These are phyloP conservation scores for Biston betularia DNA, from an alignment of 2,888 invertebrate genomes.

Conservation along the genomic window DNA sequence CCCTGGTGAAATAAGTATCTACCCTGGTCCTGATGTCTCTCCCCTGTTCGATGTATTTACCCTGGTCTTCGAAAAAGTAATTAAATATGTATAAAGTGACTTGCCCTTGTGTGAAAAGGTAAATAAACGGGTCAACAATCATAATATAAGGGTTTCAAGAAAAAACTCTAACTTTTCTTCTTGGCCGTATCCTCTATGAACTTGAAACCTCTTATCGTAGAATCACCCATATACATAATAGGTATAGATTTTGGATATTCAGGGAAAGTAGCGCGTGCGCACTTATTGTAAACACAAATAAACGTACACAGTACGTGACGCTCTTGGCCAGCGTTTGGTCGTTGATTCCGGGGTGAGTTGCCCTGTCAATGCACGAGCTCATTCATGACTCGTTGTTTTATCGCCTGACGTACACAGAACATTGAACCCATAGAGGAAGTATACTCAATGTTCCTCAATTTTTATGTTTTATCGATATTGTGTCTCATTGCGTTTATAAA, in stretches of 20 bases:
- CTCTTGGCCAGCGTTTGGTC: constrained; percentile 49
- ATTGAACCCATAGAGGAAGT: constrained; percentile 83
- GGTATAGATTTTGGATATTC: background rate
- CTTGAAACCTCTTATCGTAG: too few relatives aligned
- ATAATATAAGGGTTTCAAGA: too few relatives aligned
- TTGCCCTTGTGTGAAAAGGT: too few relatives aligned
- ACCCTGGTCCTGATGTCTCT: too few relatives aligned
- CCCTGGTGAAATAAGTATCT: too few relatives aligned
- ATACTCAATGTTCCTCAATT: constrained; percentile 73
- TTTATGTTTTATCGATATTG: constrained; percentile 66
- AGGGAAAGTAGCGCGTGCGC: background rate
- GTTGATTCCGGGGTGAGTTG: constrained; percentile 72
- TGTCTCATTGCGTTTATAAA: constrained; percentile 51
- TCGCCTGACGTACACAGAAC: constrained; percentile 79
- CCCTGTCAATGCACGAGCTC: constrained; percentile 78
- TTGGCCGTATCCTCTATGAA: too few relatives aligned
- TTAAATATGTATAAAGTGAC: too few relatives aligned
- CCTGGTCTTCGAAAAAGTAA: too few relatives aligned
- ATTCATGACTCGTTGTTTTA: constrained; percentile 78
- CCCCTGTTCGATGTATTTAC: too few relatives aligned
- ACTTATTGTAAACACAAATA: constrained; percentile 28
- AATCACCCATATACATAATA: too few relatives aligned
- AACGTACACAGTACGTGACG: constrained; percentile 22
- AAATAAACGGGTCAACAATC: too few relatives aligned
- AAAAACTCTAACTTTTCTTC: too few relatives aligned